Evolutionary conservation across 1,140 invertebrate species (phyloP).

Genomic region (Drosophila orena): DNA sequence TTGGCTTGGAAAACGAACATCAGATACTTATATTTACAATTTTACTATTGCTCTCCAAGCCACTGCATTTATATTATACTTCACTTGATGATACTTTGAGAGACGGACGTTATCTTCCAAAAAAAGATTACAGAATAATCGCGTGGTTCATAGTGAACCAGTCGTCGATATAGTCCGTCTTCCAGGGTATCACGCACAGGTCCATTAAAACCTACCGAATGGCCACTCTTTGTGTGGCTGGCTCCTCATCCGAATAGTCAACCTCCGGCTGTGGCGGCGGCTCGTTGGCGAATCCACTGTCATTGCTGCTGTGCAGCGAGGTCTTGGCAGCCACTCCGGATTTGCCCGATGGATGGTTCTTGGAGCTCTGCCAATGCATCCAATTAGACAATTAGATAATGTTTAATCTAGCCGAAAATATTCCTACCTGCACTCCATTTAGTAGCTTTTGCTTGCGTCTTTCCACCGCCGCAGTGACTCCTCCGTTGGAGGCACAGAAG

Average conservation of each 20-base stretch:
- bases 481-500: conserved; percentile 84
- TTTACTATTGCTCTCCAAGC: neutral
- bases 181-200: neutral
- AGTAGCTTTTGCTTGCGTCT: conserved; percentile 78
- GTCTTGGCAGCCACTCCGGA: conserved; percentile 87
- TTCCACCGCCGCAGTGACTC: conserved; percentile 70
- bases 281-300: conserved; percentile 95
- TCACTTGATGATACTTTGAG: neutral
- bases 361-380: conserved; percentile 41
- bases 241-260: conserved; percentile 95
- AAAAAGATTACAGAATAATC: neutral
- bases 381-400: neutral
- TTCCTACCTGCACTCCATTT: conserved; percentile 63
- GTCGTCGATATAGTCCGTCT: neutral
- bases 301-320: conserved; percentile 94
- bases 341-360: conserved; percentile 62
- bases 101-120: neutral
- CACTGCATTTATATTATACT: neutral
- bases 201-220: conserved; percentile 88
- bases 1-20: conserved; percentile 2
- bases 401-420: neutral
- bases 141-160: no score
- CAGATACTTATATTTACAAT: neutral
- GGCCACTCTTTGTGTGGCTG: conserved; percentile 87
- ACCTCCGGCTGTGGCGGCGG: conserved; percentile 94